phyloP scores from a whole-genome alignment of 2,888 invertebrate species.

The Apodemia zela region DNA sequence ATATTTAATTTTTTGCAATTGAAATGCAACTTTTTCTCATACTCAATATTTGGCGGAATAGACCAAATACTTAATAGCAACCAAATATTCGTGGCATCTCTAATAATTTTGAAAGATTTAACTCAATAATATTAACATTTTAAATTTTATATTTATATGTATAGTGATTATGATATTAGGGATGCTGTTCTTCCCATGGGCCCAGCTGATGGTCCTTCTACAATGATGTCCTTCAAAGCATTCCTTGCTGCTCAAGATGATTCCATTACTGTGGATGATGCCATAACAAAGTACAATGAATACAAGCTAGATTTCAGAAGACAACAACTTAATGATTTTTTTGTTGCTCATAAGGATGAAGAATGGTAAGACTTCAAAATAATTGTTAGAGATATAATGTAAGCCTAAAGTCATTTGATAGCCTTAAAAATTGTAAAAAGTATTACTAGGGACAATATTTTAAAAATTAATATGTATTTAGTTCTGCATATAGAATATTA shows the following conservation, averaged over 20 bases:
- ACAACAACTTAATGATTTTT: constrained; percentile 98
- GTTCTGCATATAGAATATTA: constrained; percentile 20
- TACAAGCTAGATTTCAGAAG: constrained; percentile 98
- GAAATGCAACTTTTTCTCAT: too few relatives aligned
- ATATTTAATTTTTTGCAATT: too few relatives aligned
- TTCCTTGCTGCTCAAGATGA: constrained; percentile 98
- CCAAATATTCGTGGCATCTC: too few relatives aligned
- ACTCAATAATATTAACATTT: neutral
- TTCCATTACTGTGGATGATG: constrained; percentile 97
- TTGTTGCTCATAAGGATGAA: constrained; percentile 99
- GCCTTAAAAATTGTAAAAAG: neutral
- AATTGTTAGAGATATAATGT: neutral
- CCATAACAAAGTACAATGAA: constrained; percentile 97
- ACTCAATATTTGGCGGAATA: too few relatives aligned
- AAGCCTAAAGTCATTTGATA: neutral
- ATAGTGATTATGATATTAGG: constrained; percentile 44
- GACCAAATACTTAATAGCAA: too few relatives aligned
- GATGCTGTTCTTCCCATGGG: constrained; percentile 74
- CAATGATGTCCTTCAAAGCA: constrained; percentile 98
- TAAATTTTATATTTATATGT: constrained; percentile 20
- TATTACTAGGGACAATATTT: neutral
- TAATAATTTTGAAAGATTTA: too few relatives aligned
- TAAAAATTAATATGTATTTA: neutral
- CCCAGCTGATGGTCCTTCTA: constrained; percentile 88
- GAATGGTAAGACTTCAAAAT: constrained; percentile 91